phyloP scores from a whole-genome alignment of 1,140 invertebrate species.

The Heliconius eleuchia region DNA sequence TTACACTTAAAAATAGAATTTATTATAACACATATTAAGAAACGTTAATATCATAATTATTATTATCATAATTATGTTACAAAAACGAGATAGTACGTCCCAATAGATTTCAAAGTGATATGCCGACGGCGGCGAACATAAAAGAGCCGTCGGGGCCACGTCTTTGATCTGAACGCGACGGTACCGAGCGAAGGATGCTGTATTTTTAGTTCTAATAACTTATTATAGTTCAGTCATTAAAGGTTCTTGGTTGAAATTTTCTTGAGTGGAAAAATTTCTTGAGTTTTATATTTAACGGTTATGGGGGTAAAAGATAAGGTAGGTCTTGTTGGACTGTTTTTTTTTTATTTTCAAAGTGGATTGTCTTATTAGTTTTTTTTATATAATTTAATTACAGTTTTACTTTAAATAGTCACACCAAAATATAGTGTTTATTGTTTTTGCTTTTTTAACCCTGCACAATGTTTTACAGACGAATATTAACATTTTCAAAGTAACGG shows the following conservation, averaged over 20 bases:
- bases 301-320: too few species aligned
- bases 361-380: too few species aligned
- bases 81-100: constrained; percentile 50
- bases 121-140: constrained; percentile 62
- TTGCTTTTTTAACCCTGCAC: too few species aligned
- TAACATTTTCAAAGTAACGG: too few species aligned
- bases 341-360: too few species aligned
- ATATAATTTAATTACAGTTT: too few species aligned
- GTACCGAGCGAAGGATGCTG: constrained; percentile 42
- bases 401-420: too few species aligned
- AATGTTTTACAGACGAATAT: too few species aligned
- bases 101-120: constrained; percentile 55
- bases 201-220: constrained; percentile 45
- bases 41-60: not conserved
- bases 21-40: constrained; percentile 11
- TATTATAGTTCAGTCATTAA: constrained; percentile 32
- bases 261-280: constrained; percentile 3
- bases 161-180: constrained; percentile 57
- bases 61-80: constrained; percentile 51
- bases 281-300: not conserved
- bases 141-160: constrained; percentile 55
- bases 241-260: constrained; percentile 13
- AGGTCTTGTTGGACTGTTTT: not conserved
- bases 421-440: too few species aligned
- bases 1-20: constrained; percentile 17